These are phyloP conservation scores for Denticeps clupeoides DNA, from an alignment of 2,797 vertebrate species.

Conservation along the genomic window DNA sequence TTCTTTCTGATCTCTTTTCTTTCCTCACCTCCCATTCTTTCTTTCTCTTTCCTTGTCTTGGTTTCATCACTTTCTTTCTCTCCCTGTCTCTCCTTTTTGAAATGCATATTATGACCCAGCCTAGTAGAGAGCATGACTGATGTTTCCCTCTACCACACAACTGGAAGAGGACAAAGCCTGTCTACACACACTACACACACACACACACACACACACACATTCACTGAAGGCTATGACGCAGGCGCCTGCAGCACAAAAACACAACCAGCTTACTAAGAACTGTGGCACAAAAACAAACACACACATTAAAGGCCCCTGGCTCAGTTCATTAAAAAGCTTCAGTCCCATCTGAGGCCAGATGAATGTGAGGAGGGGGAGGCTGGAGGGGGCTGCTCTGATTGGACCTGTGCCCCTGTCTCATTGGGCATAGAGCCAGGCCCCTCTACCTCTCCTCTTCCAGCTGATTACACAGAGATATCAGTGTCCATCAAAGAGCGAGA, in stretches of 20 bases:
- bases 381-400: conserved; percentile 20
- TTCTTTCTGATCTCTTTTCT: no score
- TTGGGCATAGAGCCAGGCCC: conserved; percentile 34
- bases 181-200: neutral
- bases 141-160: conserved; percentile 29
- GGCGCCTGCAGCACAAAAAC: no score
- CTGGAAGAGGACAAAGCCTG: conserved; percentile 16
- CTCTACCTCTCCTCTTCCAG: conserved; percentile 46
- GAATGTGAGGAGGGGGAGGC: conserved; percentile 15
- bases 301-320: neutral
- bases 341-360: neutral
- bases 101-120: conserved; percentile 48
- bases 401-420: conserved; percentile 12
- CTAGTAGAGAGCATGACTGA: conserved; percentile 45
- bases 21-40: conserved; percentile 17
- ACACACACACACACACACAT: conserved; percentile 10
- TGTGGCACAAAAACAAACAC: no score
- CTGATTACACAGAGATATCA: conserved; percentile 55
- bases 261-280: no score
- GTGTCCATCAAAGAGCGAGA: conserved; percentile 30
- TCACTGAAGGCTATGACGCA: neutral
- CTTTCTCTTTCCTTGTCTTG: neutral
- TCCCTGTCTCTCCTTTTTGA: conserved; percentile 27
- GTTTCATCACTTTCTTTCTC: neutral
- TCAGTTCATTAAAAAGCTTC: conserved; percentile 1